Evolutionary conservation across 2,113 vertebrate species (phyloP), one percentile per base, ranked within the genome.

Genomic region (Chloropsis hardwickii): DNA sequence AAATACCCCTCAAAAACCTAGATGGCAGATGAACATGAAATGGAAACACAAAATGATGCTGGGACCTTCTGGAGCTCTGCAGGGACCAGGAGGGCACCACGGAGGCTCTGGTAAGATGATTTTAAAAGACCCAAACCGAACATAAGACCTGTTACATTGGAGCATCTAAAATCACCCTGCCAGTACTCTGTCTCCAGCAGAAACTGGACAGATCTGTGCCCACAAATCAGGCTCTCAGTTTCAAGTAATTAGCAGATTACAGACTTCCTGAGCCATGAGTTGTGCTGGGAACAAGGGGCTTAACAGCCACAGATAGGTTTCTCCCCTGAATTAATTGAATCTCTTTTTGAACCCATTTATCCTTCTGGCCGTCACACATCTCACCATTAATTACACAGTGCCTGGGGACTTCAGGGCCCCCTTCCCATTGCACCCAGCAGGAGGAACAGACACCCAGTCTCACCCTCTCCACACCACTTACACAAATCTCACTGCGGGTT

Each of bases 1-100:
- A 60, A 62, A 76, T 11, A 50, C 28, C 28, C 56, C 44, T 47
- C 13, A 27, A 21, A 69, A 74, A 29, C 37, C 35, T 7, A 6
- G 71, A 67, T 33, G 56, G 28, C 28, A 57, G 58, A n/a, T 40
- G 44, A 42, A n/a, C 8, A 5, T 2, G n/a, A 42, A 39, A 37
- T 39, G 12, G 76, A 42, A 71, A 20, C 3, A 20, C 4, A 23
- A 27, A 74, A 5, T 2, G 11, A 5, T 16, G 53, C 45, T 60
- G 78, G 40, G 77, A 24, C 47, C 15, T 13, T 27, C 23, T 21
- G 77, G 72, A 19, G 23, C 2, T 0, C 5, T 13, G 37, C 74
- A 28, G 31, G 51, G 57, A 12, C 0, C 0, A 35, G 2, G 6
- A 4, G 4, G 13, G 29, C 50, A 39, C 56, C 40, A 14, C 0